Evolutionary conservation across 2,113 vertebrate genomes (phyloP).

Genomic region (Callipepla californica): DNA sequence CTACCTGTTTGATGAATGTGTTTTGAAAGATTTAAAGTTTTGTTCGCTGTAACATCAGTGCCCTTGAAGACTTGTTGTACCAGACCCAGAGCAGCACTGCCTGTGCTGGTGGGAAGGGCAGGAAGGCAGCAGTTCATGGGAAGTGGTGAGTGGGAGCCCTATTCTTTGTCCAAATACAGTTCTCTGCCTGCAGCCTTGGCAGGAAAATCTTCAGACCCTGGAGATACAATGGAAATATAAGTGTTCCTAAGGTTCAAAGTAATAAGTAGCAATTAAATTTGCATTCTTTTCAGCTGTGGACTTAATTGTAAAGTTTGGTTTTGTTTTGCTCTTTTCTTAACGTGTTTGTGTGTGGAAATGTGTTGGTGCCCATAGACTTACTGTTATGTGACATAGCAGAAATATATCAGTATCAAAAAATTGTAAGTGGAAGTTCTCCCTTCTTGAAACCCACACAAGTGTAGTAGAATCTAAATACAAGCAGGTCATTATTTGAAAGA

Average conservation of each 20-base stretch:
- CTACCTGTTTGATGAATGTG: neutral
- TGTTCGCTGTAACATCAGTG: neutral
- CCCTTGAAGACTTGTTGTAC: neutral
- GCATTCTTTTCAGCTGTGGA: neutral
- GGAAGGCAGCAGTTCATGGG: neutral
- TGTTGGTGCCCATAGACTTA: neutral
- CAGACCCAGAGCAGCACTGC: accelerated
- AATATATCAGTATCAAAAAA: neutral
- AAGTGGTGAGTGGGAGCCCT: neutral
- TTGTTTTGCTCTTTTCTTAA: neutral
- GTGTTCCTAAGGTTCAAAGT: neutral
- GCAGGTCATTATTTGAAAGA: neutral
- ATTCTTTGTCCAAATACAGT: neutral
- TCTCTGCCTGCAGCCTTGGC: neutral
- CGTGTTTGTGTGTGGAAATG: neutral
- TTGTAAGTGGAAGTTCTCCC: neutral
- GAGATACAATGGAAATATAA: neutral
- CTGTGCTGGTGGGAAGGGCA: neutral
- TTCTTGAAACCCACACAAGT: accelerated
- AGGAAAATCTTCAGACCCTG: neutral
- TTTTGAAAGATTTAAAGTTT: conserved; percentile 32
- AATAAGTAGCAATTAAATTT: neutral
- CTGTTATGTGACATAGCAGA: neutral
- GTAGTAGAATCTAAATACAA: neutral
- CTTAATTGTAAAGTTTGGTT: neutral